Percentiles rank a stretch among this genome's conserved stretches.
These are phyloP conservation scores for Gari tellinella DNA, from an alignment of 2,888 invertebrate species.

Conservation along the genomic window DNA sequence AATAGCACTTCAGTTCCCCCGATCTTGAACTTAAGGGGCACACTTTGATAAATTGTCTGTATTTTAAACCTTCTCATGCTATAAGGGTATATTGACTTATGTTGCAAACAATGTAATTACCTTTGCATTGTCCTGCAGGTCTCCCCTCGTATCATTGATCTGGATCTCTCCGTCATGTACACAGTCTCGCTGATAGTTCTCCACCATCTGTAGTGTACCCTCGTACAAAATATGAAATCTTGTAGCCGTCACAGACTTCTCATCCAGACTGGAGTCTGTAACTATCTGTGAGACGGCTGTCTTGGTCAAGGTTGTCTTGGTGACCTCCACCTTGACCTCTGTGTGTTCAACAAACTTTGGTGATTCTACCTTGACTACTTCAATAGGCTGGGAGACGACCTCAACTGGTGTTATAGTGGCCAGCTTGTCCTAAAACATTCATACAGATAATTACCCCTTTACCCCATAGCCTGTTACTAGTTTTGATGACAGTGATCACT, in stretches of 20 bases:
- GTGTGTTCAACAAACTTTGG: constrained; percentile 46
- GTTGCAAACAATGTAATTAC: too few relatives aligned
- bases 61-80: too few relatives aligned
- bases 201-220: constrained; percentile 65
- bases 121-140: constrained; percentile 74
- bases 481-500: too few relatives aligned
- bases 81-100: too few relatives aligned
- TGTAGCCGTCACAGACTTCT: constrained; percentile 39
- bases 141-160: constrained; percentile 66
- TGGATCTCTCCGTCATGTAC: constrained; percentile 70
- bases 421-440: constrained; percentile 11
- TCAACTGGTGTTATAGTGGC: background rate
- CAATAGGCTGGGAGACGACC: background rate
- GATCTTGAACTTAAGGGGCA: too few relatives aligned
- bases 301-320: constrained; percentile 56
- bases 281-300: constrained; percentile 20
- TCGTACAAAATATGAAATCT: constrained; percentile 68
- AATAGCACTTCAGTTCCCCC: too few relatives aligned
- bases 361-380: constrained; percentile 8
- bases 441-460: too few relatives aligned
- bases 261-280: constrained; percentile 1
- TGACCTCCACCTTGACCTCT: constrained; percentile 51
- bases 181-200: constrained; percentile 70
- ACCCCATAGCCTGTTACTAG: too few relatives aligned
- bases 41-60: too few relatives aligned